Percentiles rank a stretch among this genome's conserved stretches.
These are phyloP conservation scores for Zosterops japonicus DNA, from an alignment of 2,113 vertebrate species.

Conservation along the genomic window DNA sequence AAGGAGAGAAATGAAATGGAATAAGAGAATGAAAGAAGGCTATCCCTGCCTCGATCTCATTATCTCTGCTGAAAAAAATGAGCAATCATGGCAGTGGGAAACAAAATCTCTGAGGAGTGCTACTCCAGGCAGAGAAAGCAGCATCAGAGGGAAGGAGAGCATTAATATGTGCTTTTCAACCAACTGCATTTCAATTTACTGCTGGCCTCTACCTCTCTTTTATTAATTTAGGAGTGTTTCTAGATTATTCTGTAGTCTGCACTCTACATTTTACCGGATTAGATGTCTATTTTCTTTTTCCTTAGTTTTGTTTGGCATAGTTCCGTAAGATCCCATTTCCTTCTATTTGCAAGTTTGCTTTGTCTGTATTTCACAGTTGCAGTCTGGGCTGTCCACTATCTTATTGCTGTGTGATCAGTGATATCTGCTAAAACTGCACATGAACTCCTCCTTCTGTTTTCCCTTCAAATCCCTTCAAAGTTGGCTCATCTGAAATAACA, in stretches of 20 bases:
- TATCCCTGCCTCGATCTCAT: not conserved
- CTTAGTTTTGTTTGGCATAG: not conserved
- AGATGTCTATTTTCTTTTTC: not conserved
- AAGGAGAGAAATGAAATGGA: conserved; percentile 30
- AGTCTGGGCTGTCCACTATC: not conserved
- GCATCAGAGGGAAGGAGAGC: not conserved
- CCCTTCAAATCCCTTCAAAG: conserved; percentile 34
- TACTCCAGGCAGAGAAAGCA: conserved; percentile 15
- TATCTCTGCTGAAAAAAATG: conserved; percentile 21
- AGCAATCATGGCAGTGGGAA: conserved; percentile 7
- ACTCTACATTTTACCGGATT: not conserved
- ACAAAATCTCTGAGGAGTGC: conserved; percentile 20
- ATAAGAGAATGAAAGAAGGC: not conserved
- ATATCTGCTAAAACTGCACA: conserved; percentile 16
- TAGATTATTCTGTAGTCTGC: not conserved
- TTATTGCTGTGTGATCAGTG: conserved; percentile 23
- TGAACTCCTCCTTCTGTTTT: conserved; percentile 40
- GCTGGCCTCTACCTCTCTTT: not conserved
- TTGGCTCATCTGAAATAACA: conserved; percentile 56
- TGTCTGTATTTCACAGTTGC: conserved; percentile 17
- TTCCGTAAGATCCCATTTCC: not conserved
- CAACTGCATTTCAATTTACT: conserved; percentile 24
- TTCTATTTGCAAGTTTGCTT: conserved; percentile 16
- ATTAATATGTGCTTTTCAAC: not conserved
- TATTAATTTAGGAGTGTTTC: conserved; percentile 26